Evolutionary conservation across 2,888 invertebrate species (phyloP).

Genomic region (Anarsia innoxiella): DNA sequence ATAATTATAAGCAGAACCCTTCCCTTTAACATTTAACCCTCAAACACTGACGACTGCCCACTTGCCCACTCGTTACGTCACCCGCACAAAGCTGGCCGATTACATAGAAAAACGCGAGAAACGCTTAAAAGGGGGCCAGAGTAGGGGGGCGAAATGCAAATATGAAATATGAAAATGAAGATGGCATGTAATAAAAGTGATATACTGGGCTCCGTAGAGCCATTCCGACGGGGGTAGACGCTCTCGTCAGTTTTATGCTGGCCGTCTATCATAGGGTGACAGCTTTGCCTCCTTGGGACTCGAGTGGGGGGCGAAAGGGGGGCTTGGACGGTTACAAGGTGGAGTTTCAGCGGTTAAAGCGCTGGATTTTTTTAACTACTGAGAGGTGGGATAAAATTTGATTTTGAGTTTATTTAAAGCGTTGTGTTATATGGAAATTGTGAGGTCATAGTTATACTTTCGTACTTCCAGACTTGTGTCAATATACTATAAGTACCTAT

Average conservation of each 20-base stretch:
- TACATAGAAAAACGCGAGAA: slow-evolving; percentile 67
- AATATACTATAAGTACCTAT: too few species aligned
- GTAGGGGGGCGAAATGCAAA: slow-evolving; percentile 69
- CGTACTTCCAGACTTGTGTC: too few species aligned
- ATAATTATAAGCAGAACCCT: slow-evolving; percentile 25
- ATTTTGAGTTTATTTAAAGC: too few species aligned
- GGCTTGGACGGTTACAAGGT: slow-evolving; percentile 25
- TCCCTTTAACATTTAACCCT: too few species aligned
- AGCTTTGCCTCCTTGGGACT: slow-evolving; percentile 65
- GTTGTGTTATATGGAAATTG: too few species aligned
- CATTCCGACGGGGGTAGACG: slow-evolving; percentile 81
- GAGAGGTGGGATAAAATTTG: not conserved
- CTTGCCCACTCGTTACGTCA: slow-evolving; percentile 44
- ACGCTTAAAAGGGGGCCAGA: slow-evolving; percentile 49
- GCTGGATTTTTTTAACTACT: slow-evolving; percentile 1
- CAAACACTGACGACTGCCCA: too few species aligned
- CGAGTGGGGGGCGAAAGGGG: slow-evolving; percentile 37
- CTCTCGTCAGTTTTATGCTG: slow-evolving; percentile 84
- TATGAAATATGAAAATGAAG: slow-evolving; percentile 80
- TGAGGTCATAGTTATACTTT: too few species aligned
- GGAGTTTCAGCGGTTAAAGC: slow-evolving; percentile 13
- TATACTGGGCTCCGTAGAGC: slow-evolving; percentile 85
- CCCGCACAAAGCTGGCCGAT: slow-evolving; percentile 55
- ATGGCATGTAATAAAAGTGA: slow-evolving; percentile 86
- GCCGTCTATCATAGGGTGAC: slow-evolving; percentile 83